Conservation (phyloP, 1,140 invertebrate genomes). For the Philaenus spumarius region DNA sequence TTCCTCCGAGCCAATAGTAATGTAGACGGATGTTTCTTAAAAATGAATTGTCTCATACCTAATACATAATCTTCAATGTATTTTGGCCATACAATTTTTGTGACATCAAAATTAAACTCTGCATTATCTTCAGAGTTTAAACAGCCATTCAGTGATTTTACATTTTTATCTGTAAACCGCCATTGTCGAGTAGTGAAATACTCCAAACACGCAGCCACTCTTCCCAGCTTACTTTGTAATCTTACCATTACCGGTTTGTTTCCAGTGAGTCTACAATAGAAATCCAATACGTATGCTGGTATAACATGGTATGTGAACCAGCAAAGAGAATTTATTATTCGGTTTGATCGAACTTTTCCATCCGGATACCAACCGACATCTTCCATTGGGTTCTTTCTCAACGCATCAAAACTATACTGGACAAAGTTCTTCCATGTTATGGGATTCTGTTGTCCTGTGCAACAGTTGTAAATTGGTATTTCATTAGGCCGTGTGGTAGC, state of each 20-base stretch:
- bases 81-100: conserved; percentile 73
- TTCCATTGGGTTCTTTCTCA: conserved; percentile 53
- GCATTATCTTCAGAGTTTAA: conserved; percentile 55
- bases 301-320: conserved; percentile 59
- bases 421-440: conserved; percentile 57
- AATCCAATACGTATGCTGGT: conserved; percentile 62
- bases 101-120: conserved; percentile 65
- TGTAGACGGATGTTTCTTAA: conserved; percentile 75
- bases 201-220: conserved; percentile 63
- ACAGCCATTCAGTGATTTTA: conserved; percentile 50
- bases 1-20: conserved; percentile 66
- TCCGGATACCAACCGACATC: conserved; percentile 59
- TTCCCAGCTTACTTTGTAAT: conserved; percentile 71
- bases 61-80: conserved; percentile 81
- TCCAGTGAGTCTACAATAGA: conserved; percentile 49
- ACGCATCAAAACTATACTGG: conserved; percentile 44
- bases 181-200: conserved; percentile 78
- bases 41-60: conserved; percentile 76
- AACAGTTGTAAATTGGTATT: conserved; percentile 58
- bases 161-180: conserved; percentile 70
- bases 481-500: conserved; percentile 45
- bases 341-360: conserved; percentile 49
- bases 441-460: conserved; percentile 54
- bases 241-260: conserved; percentile 65
- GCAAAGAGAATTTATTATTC: conserved; percentile 47